Evolutionary conservation across 2,797 vertebrate species (phyloP).

Genomic region (Notolepis coatsorum): DNA sequence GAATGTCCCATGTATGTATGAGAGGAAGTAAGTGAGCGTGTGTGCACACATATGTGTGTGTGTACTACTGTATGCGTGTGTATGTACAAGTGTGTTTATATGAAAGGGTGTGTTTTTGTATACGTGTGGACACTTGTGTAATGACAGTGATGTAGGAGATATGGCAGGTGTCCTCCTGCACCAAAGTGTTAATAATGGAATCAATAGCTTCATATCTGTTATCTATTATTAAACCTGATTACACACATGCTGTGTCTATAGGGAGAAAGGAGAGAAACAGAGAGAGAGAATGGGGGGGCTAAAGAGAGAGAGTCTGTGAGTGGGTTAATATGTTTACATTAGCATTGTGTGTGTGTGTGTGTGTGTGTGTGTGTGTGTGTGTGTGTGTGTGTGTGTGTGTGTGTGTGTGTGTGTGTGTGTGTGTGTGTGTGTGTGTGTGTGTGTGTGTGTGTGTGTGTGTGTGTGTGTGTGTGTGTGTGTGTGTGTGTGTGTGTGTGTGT

Average conservation of each 20-base stretch:
- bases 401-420: neutral
- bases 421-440: neutral
- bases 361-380: neutral
- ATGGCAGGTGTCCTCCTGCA: constrained; percentile 39
- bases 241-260: constrained; percentile 44
- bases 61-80: constrained; percentile 12
- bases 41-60: constrained; percentile 8
- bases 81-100: no score
- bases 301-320: neutral
- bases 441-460: constrained; percentile 1
- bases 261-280: constrained; percentile 32
- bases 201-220: constrained; percentile 57
- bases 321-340: neutral
- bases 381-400: neutral
- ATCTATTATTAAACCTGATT: constrained; percentile 72
- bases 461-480: neutral
- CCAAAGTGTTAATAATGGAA: constrained; percentile 70
- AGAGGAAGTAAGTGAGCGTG: no score
- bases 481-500: neutral
- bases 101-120: constrained; percentile 18
- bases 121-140: neutral
- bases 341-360: neutral
- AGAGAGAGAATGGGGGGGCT: no score
- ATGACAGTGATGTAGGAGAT: constrained; percentile 32
- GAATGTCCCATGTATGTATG: no score